Base-by-base conservation (phyloP, 2,797 vertebrate species). In the Chelmon rostratus region DNA sequence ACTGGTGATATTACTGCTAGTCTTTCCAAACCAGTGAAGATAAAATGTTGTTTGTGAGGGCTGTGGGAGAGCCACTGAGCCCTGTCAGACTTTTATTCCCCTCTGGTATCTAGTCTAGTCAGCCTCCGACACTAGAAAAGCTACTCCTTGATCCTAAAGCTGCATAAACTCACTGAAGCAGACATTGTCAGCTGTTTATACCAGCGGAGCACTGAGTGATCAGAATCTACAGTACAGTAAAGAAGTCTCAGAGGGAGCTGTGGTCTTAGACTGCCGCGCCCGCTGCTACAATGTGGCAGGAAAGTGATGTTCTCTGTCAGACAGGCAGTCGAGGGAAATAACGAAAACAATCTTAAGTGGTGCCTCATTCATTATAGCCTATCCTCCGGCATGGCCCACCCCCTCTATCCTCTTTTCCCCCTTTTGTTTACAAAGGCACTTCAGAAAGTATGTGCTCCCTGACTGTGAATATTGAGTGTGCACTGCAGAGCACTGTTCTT, bases 301-400 rank as follows among this genome's bases (percentile, higher is more conserved):
- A 92, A 93, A 94, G 83, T 84, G 88, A 92, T 92, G 84, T 91
- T 90, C 86, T 89, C 88, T 86, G 85, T 90, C 79, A 84, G 84
- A 89, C 73, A 75, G 78, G 89, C 86, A 86, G 92, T 88, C 72
- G 57, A 76, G 85, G 89, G 89, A 91, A 93, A 92, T 89, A 92
- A 92, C 87, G 86, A 90, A 95, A 95, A 92, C 93, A 93, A 85
- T 89, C 85, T 90, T 87, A 91, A 94, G 91, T 89, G 90, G 88
- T 76, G 83, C 86, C 86, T 92, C 86, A 85, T 89, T 93, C 88
- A 87, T 91, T 90, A 86, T 67, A 73, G 87, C 70, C 76, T 79
- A 42, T 89, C 86, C 89, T 88, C 71, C 28, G 59, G 88, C 86
- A 72, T 23, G 75, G 77, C 81, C 84, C 46, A 62, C 88, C 88